phyloP scores from a whole-genome alignment of 2,797 vertebrate species.

The Novumbra hubbsi region DNA sequence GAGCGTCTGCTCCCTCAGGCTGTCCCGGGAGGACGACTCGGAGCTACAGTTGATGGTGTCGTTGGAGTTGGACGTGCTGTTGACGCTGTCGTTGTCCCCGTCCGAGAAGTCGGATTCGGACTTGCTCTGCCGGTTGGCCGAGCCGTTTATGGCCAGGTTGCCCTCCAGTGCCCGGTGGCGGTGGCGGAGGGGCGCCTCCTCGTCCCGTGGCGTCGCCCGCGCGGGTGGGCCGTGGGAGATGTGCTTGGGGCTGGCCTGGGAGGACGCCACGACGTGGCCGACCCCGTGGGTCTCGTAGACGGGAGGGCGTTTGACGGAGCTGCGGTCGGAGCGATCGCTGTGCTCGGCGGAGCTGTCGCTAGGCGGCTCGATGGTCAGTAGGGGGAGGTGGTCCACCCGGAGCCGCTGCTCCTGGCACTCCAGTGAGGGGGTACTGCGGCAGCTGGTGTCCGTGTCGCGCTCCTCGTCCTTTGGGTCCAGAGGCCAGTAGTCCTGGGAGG shows the following conservation, averaged over 20 bases:
- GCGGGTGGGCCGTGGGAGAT: conserved; percentile 81
- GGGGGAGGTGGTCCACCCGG: conserved; percentile 84
- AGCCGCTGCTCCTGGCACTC: conserved; percentile 87
- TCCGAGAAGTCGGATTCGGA: conserved; percentile 97
- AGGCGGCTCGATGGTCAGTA: conserved; percentile 90
- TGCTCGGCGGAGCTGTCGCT: conserved; percentile 91
- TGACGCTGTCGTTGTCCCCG: conserved; percentile 97
- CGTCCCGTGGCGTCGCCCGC: conserved; percentile 77
- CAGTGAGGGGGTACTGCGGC: conserved; percentile 87
- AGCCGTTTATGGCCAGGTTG: conserved; percentile 92
- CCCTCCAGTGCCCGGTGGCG: conserved; percentile 85
- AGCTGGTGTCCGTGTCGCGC: conserved; percentile 88
- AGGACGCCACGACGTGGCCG: conserved; percentile 71
- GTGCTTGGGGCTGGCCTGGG: conserved; percentile 88
- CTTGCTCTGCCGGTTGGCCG: conserved; percentile 90
- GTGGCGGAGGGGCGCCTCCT: conserved; percentile 83
- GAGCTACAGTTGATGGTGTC: conserved; percentile 99
- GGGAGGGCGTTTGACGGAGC: conserved; percentile 82
- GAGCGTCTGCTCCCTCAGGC: conserved; percentile 90
- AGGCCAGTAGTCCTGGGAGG: conserved; percentile 90
- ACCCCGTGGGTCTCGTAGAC: conserved; percentile 75
- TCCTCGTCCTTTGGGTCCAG: conserved; percentile 88
- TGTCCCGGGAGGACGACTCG: conserved; percentile 92
- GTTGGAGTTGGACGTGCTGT: conserved; percentile 98
- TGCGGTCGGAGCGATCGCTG: conserved; percentile 86